A percentile compares a stretch with the other conserved stretches of the same genome.
These are phyloP conservation scores for Choristoneura fumiferana DNA, from an alignment of 1,140 invertebrate genomes.

Conservation along the genomic window DNA sequence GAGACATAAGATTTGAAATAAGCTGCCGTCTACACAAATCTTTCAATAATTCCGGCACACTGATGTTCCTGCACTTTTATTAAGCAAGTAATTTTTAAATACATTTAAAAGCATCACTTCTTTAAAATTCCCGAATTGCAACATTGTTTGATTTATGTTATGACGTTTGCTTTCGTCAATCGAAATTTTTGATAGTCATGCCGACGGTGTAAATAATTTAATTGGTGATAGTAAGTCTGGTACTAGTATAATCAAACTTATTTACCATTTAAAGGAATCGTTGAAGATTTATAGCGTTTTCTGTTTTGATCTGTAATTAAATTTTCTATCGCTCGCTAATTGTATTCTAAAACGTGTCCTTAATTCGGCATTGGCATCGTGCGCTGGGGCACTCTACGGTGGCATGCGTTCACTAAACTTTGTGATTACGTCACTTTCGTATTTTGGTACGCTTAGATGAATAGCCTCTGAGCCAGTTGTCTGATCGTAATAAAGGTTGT, in stretches of 20 bases:
- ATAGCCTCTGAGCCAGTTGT: slow-evolving; percentile 52
- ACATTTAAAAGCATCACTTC: too few species aligned
- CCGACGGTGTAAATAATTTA: too few species aligned
- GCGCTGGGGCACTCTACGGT: slow-evolving; percentile 39
- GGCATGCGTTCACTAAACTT: slow-evolving; percentile 68
- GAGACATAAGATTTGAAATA: not conserved
- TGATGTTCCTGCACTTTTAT: too few species aligned
- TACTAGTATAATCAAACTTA: too few species aligned
- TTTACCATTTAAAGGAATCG: too few species aligned
- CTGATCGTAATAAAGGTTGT: slow-evolving; percentile 47
- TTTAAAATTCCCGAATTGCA: not conserved
- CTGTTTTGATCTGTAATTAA: slow-evolving; percentile 32
- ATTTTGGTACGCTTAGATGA: slow-evolving; percentile 56
- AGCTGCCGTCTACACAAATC: not conserved
- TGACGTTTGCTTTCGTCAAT: not conserved
- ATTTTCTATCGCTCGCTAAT: slow-evolving; percentile 41
- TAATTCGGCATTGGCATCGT: slow-evolving; percentile 31
- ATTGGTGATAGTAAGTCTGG: too few species aligned
- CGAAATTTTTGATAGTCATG: too few species aligned
- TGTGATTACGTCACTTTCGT: slow-evolving; percentile 61
- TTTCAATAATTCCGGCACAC: not conserved
- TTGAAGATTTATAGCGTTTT: not conserved
- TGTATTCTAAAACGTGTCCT: slow-evolving; percentile 29
- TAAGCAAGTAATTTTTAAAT: too few species aligned
- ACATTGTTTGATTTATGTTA: not conserved